Percentiles rank a stretch among this genome's conserved stretches.
Conservation (phyloP, 2,113 vertebrate genomes). For the Pollachius pollachius region DNA sequence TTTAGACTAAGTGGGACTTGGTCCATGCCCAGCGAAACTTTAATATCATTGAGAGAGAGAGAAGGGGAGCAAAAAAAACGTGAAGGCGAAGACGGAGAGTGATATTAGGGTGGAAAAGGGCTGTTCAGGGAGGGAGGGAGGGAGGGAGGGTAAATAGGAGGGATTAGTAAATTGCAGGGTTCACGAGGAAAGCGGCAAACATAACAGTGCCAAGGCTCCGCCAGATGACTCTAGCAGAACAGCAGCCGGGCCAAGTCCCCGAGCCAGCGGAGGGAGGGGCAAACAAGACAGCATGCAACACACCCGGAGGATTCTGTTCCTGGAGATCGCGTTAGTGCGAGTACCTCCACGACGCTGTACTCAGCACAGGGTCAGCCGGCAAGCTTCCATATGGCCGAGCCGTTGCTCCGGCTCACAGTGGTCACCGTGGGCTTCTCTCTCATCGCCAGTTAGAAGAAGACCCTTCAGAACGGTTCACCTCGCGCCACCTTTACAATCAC, state of each 20-base stretch:
- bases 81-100: not conserved
- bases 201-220: conserved; percentile 31
- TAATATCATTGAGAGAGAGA: conserved; percentile 33
- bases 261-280: conserved; percentile 16
- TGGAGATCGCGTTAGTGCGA: too few relatives aligned
- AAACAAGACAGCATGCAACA: too few relatives aligned
- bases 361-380: too few relatives aligned
- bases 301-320: too few relatives aligned
- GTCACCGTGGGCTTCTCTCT: too few relatives aligned
- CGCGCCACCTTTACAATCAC: too few relatives aligned
- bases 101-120: not conserved
- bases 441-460: too few relatives aligned
- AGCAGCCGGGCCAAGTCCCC: conserved; percentile 21
- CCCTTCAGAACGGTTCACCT: too few relatives aligned
- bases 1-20: conserved; percentile 63
- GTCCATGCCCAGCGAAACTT: conserved; percentile 52
- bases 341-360: too few relatives aligned
- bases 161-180: conserved; percentile 50
- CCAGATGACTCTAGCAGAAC: conserved; percentile 51
- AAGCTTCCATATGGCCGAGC: too few relatives aligned
- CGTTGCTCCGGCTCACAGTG: too few relatives aligned
- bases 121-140: conserved; percentile 1
- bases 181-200: conserved; percentile 55
- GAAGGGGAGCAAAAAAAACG: conserved; percentile 5
- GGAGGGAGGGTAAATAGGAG: conserved; percentile 4